phyloP scores from a whole-genome alignment of 1,140 invertebrate genomes.

The Tetranychus cinnabarinus region DNA sequence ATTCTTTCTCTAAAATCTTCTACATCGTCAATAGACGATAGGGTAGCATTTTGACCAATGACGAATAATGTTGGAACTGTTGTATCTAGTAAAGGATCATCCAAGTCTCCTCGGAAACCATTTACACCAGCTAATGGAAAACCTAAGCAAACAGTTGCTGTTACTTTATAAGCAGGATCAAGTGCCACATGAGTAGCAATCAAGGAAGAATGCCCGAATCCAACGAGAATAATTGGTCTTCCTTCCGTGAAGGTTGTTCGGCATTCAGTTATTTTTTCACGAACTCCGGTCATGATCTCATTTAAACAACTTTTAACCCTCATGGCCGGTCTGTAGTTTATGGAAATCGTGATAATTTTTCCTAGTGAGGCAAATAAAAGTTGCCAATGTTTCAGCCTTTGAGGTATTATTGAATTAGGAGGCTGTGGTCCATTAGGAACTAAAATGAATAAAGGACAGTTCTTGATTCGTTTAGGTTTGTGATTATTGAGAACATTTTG shows the following conservation, averaged over 20 bases:
- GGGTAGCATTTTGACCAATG: slow-evolving; percentile 45
- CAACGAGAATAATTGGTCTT: slow-evolving; percentile 47
- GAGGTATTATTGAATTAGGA: slow-evolving; percentile 22
- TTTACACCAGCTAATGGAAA: slow-evolving; percentile 50
- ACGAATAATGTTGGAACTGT: slow-evolving; percentile 51
- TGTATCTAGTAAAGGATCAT: slow-evolving; percentile 47
- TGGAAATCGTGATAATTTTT: slow-evolving; percentile 37
- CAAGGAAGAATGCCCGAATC: slow-evolving; percentile 45
- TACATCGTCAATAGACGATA: slow-evolving; percentile 39
- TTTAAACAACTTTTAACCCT: slow-evolving; percentile 8
- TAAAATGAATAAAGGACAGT: slow-evolving; percentile 43
- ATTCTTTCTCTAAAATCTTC: slow-evolving; percentile 48
- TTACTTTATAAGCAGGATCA: slow-evolving; percentile 22
- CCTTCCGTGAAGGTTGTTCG: slow-evolving; percentile 12
- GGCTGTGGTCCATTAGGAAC: slow-evolving; percentile 32
- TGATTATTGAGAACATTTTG: slow-evolving; percentile 9
- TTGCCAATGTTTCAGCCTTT: slow-evolving; percentile 42
- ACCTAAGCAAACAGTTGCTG: slow-evolving; percentile 49
- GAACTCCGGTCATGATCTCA: slow-evolving; percentile 11
- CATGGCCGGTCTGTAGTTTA: slow-evolving; percentile 11
- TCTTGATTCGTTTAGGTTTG: slow-evolving; percentile 34
- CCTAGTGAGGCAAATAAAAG: slow-evolving; percentile 37
- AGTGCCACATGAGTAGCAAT: slow-evolving; percentile 26
- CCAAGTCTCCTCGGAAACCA: slow-evolving; percentile 46
- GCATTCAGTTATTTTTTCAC: slow-evolving; percentile 13